Evolutionary conservation across 2,113 vertebrate species (phyloP).

Genomic region (Callospermophilus lateralis): DNA sequence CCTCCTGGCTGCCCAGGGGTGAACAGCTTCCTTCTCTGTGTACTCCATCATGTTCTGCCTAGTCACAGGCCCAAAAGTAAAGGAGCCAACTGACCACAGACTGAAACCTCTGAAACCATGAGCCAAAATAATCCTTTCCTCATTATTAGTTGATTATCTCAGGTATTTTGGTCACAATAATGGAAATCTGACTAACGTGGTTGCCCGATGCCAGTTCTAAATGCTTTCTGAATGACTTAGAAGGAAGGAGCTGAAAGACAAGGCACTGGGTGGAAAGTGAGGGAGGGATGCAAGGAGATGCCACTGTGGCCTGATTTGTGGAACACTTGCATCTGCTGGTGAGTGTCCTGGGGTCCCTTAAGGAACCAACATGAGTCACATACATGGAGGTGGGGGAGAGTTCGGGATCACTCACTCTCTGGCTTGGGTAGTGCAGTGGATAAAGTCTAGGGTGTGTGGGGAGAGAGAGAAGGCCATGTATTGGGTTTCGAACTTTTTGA

Average conservation of each 20-base stretch:
- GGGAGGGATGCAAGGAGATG: background rate
- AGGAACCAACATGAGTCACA: background rate
- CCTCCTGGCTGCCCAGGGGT: background rate
- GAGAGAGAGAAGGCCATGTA: background rate
- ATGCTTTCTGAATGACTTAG: background rate
- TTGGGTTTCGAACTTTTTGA: background rate
- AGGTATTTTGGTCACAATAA: too few relatives aligned
- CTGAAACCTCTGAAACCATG: too few relatives aligned
- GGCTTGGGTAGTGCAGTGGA: background rate
- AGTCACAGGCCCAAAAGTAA: too few relatives aligned
- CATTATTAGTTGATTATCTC: too few relatives aligned
- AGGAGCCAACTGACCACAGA: too few relatives aligned
- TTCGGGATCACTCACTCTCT: too few relatives aligned
- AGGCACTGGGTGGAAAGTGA: background rate
- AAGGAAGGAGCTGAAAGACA: background rate
- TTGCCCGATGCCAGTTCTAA: background rate
- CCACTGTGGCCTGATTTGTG: background rate
- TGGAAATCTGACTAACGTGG: too few relatives aligned
- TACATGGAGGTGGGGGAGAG: too few relatives aligned
- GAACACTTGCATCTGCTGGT: background rate
- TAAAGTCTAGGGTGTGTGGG: background rate
- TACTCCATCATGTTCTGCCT: too few relatives aligned
- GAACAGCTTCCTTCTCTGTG: too few relatives aligned
- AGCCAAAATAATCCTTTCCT: too few relatives aligned
- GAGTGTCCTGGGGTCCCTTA: background rate